These are phyloP conservation scores for Eurosta solidaginis DNA, from an alignment of 1,140 invertebrate genomes.

Conservation along the genomic window DNA sequence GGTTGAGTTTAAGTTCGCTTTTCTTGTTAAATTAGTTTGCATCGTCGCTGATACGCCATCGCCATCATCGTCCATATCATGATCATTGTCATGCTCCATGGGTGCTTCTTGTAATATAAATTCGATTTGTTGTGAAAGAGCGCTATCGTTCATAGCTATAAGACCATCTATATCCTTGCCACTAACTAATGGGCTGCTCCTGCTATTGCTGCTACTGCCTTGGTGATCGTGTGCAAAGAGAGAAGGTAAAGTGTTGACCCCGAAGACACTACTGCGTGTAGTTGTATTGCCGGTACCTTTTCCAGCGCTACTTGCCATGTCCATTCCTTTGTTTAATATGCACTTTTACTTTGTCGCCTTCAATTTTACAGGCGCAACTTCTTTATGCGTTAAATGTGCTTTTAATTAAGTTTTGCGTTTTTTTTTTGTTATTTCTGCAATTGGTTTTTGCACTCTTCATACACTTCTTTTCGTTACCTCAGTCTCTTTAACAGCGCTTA, in stretches of 20 bases:
- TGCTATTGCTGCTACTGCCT: too few relatives aligned
- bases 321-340: constrained; percentile 28
- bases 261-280: constrained; percentile 33
- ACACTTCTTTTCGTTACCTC: neutral
- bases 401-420: neutral
- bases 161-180: constrained; percentile 54
- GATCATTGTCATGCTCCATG: constrained; percentile 49
- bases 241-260: constrained; percentile 41
- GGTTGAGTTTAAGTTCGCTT: neutral
- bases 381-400: neutral
- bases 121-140: constrained; percentile 60
- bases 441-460: neutral
- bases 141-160: constrained; percentile 58
- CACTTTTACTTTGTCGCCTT: neutral
- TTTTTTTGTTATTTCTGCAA: neutral
- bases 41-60: constrained; percentile 28
- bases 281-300: constrained; percentile 35
- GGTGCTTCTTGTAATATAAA: constrained; percentile 59
- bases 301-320: constrained; percentile 45
- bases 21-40: neutral
- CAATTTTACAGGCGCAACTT: neutral
- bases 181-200: constrained; percentile 35
- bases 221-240: constrained; percentile 38
- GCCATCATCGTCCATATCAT: constrained; percentile 42
- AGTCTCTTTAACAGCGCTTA: neutral